phyloP scores from a whole-genome alignment of 2,113 vertebrate genomes.

The Micromys minutus region DNA sequence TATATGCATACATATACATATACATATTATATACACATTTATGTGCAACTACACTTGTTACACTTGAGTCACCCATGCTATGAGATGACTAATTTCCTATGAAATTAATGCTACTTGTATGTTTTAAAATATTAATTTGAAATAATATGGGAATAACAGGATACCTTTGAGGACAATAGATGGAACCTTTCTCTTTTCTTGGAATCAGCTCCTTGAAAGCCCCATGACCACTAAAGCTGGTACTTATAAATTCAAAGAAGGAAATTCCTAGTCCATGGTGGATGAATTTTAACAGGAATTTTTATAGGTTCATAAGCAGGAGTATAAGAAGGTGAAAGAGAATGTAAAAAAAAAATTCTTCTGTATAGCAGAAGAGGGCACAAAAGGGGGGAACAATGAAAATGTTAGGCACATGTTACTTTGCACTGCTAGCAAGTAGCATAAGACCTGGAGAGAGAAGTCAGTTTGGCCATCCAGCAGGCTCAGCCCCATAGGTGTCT shows the following conservation, averaged over 20 bases:
- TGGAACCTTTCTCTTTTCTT: not conserved
- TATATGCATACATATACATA: too few relatives aligned
- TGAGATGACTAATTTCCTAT: conserved; percentile 80
- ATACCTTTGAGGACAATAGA: too few relatives aligned
- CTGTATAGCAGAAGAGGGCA: not conserved
- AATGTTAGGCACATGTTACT: not conserved
- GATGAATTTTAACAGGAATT: not conserved
- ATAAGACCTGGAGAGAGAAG: not conserved
- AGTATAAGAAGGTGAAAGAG: too few relatives aligned
- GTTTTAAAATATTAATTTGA: conserved; percentile 77
- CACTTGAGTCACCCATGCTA: conserved; percentile 63
- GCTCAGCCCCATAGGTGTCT: too few relatives aligned
- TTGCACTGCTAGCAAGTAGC: too few relatives aligned
- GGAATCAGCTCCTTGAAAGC: not conserved
- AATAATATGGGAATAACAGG: not conserved
- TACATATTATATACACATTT: too few relatives aligned
- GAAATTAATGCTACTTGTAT: conserved; percentile 79
- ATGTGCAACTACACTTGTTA: conserved; percentile 70
- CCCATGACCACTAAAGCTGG: too few relatives aligned
- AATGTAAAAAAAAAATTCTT: not conserved
- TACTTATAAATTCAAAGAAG: not conserved
- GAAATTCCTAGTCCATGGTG: not conserved
- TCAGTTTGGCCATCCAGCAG: not conserved
- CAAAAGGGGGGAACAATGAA: not conserved
- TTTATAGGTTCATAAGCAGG: not conserved